phyloP scores from a whole-genome alignment of 2,113 vertebrate genomes.

The Ondatra zibethicus region DNA sequence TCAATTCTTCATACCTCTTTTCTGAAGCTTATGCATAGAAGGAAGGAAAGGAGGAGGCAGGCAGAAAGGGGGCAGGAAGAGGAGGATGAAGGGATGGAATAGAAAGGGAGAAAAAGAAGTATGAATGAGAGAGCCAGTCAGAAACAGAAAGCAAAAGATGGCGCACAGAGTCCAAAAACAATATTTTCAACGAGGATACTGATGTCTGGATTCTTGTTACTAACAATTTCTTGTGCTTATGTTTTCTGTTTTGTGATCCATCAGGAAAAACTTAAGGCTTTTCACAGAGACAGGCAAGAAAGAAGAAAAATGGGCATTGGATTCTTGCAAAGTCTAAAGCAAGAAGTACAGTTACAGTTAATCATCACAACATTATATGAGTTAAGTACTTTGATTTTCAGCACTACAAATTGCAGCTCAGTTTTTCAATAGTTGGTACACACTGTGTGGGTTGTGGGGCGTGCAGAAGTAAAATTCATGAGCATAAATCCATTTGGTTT shows the following conservation, averaged over 20 bases:
- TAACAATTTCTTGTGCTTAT: not conserved
- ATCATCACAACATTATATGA: not conserved
- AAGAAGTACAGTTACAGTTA: not conserved
- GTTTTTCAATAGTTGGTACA: not conserved
- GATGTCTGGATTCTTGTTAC: not conserved
- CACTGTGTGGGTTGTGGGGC: not conserved
- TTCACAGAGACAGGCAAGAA: not conserved
- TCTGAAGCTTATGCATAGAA: not conserved
- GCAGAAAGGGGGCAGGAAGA: accelerated
- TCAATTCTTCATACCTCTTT: not conserved
- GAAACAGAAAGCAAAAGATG: not conserved
- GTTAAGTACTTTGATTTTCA: not conserved
- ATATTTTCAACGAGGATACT: not conserved
- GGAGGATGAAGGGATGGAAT: not conserved
- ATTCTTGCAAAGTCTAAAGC: not conserved
- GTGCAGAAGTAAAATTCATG: not conserved
- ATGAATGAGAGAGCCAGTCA: too few relatives aligned
- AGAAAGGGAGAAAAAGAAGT: accelerated
- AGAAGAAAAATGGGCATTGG: not conserved
- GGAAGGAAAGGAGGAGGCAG: not conserved
- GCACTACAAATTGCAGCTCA: not conserved
- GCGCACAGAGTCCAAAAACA: accelerated
- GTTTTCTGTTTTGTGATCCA: not conserved
- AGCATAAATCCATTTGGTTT: not conserved
- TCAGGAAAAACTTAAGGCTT: too few relatives aligned